phyloP scores from a whole-genome alignment of 2,113 vertebrate species.

The Microtus oregoni region DNA sequence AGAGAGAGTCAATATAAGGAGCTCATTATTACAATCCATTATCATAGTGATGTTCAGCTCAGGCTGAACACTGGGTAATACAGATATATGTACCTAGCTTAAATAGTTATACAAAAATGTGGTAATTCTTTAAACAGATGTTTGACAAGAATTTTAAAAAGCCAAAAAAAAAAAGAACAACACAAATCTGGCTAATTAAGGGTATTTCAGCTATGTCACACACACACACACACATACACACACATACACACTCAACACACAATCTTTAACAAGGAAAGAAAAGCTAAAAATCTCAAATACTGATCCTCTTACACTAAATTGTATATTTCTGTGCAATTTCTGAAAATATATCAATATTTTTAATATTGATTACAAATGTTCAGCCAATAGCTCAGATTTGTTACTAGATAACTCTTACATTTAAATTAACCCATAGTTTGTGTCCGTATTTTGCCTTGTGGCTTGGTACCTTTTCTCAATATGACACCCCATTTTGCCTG shows the following conservation, averaged over 20 bases:
- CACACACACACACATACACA: too few relatives aligned
- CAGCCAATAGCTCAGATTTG: too few relatives aligned
- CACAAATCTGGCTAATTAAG: neutral
- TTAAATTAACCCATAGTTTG: too few relatives aligned
- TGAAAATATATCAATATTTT: neutral
- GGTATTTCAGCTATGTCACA: neutral
- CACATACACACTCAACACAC: too few relatives aligned
- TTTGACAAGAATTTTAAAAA: neutral
- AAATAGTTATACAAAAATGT: neutral
- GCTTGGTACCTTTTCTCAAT: too few relatives aligned
- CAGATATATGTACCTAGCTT: neutral
- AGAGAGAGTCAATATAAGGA: neutral
- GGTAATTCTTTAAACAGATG: neutral
- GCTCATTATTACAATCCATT: neutral
- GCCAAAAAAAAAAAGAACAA: too few relatives aligned
- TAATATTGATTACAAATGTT: too few relatives aligned
- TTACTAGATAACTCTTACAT: too few relatives aligned
- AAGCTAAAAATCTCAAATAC: neutral
- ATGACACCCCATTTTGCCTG: too few relatives aligned
- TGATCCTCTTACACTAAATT: neutral
- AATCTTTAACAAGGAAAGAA: neutral
- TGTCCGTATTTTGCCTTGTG: too few relatives aligned
- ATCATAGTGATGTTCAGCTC: neutral
- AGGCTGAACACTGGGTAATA: neutral
- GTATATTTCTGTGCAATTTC: neutral